A percentile compares a stretch with the other conserved stretches of the same genome.
These are phyloP conservation scores for Falco naumanni DNA, from an alignment of 2,797 vertebrate genomes.

Conservation along the genomic window DNA sequence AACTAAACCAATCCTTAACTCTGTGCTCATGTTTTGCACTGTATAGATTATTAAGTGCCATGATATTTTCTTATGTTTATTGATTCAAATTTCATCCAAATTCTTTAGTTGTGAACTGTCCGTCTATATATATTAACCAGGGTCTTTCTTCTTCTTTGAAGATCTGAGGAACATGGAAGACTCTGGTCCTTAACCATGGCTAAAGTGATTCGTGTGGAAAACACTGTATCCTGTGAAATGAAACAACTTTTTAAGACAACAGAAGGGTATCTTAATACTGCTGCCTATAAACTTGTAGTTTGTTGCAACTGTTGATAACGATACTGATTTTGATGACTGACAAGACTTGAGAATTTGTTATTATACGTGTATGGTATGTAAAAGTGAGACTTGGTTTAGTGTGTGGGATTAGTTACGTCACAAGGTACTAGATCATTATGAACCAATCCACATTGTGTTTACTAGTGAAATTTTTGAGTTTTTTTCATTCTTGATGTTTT, in stretches of 20 bases:
- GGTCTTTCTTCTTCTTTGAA: constrained; percentile 60
- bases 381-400: background rate
- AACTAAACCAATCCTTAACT: background rate
- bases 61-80: background rate
- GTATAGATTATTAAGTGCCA: background rate
- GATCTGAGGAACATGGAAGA: constrained; percentile 86
- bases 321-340: background rate
- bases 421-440: background rate
- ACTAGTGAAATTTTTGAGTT: background rate
- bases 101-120: background rate
- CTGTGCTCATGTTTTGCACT: background rate
- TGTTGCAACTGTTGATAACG: background rate
- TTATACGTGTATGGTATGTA: background rate
- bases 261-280: constrained; percentile 81
- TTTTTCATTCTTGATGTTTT: background rate
- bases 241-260: constrained; percentile 81
- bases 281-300: background rate
- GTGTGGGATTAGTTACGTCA: background rate
- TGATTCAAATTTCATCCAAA: background rate
- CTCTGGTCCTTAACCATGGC: constrained; percentile 92
- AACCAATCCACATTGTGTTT: background rate
- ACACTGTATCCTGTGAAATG: constrained; percentile 67
- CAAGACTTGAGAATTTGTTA: background rate
- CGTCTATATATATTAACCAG: background rate
- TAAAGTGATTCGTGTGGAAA: constrained; percentile 78